These are phyloP conservation scores for Chaetodon trifascialis DNA, from an alignment of 2,113 vertebrate genomes.

Conservation along the genomic window DNA sequence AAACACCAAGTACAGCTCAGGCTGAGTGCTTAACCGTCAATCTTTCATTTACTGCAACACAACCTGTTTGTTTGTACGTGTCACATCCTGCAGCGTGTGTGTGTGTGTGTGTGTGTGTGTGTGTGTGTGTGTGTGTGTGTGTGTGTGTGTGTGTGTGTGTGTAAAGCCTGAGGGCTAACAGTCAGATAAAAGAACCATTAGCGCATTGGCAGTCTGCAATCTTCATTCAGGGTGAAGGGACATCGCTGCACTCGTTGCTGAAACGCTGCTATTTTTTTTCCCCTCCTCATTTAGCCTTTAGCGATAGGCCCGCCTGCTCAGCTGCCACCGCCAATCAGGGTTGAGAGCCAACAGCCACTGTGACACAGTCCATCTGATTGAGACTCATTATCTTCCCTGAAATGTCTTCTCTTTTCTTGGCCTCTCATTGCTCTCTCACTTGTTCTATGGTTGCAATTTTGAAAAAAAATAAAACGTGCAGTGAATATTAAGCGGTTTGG, in stretches of 20 bases:
- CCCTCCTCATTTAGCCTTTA: conserved; percentile 29
- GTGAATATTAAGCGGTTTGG: conserved; percentile 49
- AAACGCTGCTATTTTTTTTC: conserved; percentile 37
- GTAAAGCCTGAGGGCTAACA: conserved; percentile 52
- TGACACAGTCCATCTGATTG: conserved; percentile 37
- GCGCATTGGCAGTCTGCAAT: conserved; percentile 41
- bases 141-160: conserved; percentile 29
- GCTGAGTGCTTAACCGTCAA: background rate
- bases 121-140: conserved; percentile 30
- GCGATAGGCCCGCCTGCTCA: conserved; percentile 30
- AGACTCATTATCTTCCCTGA: conserved; percentile 32
- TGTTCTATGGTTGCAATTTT: background rate
- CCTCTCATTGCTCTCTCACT: background rate
- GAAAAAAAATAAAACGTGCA: background rate
- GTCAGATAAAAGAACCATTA: conserved; percentile 66
- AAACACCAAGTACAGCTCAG: background rate
- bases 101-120: background rate
- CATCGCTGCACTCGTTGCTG: conserved; percentile 27
- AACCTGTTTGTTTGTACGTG: conserved; percentile 41
- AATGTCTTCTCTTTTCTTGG: background rate
- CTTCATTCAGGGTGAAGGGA: conserved; percentile 41
- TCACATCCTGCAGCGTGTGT: conserved; percentile 7
- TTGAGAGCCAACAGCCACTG: conserved; percentile 40
- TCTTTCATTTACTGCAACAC: background rate
- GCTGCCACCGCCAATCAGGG: conserved; percentile 50